Conservation (phyloP, 1,140 invertebrate species). For the Caerostris darwini region DNA sequence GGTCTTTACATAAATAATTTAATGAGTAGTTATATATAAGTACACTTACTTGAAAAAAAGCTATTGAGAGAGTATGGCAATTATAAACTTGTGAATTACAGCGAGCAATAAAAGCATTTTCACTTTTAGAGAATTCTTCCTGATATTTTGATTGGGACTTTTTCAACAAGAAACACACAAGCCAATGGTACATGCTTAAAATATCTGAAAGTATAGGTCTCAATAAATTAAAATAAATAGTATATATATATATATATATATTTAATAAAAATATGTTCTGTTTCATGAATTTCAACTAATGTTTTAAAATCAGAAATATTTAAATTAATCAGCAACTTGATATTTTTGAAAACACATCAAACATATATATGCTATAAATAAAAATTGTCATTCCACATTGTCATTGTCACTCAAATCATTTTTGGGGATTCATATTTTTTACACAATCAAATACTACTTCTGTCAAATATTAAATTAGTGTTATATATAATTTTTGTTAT, state of each 20-base stretch:
- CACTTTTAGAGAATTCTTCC: slow-evolving; percentile 82
- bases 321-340: too few species aligned
- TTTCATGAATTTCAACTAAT: background rate
- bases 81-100: slow-evolving; percentile 92
- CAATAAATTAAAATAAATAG: background rate
- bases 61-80: slow-evolving; percentile 88
- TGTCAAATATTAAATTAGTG: too few species aligned
- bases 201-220: slow-evolving; percentile 84
- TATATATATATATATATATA: background rate
- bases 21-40: background rate
- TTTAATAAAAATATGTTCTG: background rate
- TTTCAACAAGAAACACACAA: slow-evolving; percentile 88
- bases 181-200: slow-evolving; percentile 89
- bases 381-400: too few species aligned
- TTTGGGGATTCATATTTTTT: too few species aligned
- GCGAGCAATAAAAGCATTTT: slow-evolving; percentile 88
- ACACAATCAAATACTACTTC: too few species aligned
- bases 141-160: slow-evolving; percentile 86
- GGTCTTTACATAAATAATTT: too few species aligned
- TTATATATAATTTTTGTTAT: too few species aligned
- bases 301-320: too few species aligned
- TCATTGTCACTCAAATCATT: too few species aligned
- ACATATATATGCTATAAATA: too few species aligned
- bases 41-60: slow-evolving; percentile 86
- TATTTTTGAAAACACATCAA: too few species aligned